Evolutionary conservation across 1,140 invertebrate species (phyloP).

Genomic region (Spodoptera frugiperda): DNA sequence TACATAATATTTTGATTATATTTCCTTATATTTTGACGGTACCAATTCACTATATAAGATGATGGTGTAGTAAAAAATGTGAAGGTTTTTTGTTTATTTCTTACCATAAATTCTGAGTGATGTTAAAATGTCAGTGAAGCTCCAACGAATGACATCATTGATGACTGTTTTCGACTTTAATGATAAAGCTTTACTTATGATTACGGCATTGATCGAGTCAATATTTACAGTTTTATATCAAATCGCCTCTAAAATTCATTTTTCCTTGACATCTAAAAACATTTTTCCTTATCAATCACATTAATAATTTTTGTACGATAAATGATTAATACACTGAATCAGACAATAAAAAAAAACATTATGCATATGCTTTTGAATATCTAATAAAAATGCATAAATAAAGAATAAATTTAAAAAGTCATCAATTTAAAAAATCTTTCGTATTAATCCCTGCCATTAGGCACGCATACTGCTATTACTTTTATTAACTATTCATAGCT

Average conservation of each 20-base stretch:
- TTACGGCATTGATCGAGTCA: constrained; percentile 8
- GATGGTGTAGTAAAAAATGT: no score
- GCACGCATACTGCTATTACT: neutral
- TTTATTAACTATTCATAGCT: constrained; percentile 46
- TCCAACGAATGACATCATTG: constrained; percentile 28
- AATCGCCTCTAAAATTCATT: constrained; percentile 10
- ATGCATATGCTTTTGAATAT: neutral
- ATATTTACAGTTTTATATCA: neutral
- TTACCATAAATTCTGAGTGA: constrained; percentile 19
- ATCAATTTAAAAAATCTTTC: constrained; percentile 6
- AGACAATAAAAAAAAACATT: neutral
- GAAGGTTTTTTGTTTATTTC: neutral
- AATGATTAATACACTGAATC: neutral
- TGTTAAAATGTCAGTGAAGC: constrained; percentile 14
- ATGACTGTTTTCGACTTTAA: constrained; percentile 36
- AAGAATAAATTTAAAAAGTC: neutral
- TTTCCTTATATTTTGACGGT: no score
- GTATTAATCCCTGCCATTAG: constrained; percentile 36
- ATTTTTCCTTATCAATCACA: neutral
- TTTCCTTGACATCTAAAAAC: constrained; percentile 2
- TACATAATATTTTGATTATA: no score
- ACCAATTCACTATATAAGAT: no score
- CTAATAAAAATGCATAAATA: neutral
- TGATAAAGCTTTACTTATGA: constrained; percentile 26
- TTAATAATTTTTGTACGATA: neutral